Evolutionary conservation across 2,113 vertebrate genomes (phyloP).

Genomic region (Meleagris gallopavo): DNA sequence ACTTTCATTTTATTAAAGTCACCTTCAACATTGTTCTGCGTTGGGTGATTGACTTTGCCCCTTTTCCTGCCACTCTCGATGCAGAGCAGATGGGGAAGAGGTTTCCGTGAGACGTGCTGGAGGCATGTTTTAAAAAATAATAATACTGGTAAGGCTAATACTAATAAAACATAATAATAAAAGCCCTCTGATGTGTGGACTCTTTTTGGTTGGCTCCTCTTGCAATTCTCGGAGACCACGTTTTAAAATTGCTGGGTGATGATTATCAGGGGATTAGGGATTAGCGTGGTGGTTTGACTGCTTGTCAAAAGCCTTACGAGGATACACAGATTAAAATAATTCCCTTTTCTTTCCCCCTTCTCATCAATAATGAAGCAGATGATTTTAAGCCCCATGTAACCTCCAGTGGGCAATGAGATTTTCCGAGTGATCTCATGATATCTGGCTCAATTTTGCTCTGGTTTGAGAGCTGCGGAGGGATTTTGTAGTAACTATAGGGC

Average conservation of each 20-base stretch:
- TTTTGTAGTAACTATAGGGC: neutral
- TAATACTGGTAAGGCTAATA: neutral
- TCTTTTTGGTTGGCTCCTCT: neutral
- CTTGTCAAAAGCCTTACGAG: slow-evolving; percentile 31
- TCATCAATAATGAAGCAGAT: neutral
- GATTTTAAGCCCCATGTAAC: neutral
- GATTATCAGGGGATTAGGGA: slow-evolving; percentile 33
- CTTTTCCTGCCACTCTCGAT: neutral
- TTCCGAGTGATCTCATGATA: neutral
- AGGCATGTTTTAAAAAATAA: neutral
- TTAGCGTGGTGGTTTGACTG: neutral
- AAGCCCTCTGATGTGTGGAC: neutral
- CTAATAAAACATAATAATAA: neutral
- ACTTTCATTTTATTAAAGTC: slow-evolving; percentile 25
- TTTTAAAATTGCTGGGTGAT: neutral
- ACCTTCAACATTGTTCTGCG: neutral
- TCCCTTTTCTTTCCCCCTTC: neutral
- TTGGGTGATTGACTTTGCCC: neutral
- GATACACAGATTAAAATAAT: slow-evolving; percentile 23
- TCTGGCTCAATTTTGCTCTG: no score
- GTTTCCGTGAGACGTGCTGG: neutral
- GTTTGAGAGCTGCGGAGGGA: neutral
- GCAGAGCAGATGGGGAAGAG: neutral
- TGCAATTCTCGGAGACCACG: neutral
- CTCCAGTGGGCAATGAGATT: neutral